These are phyloP conservation scores for Xanthorhoe designata DNA, from an alignment of 2,888 invertebrate species.

Conservation along the genomic window DNA sequence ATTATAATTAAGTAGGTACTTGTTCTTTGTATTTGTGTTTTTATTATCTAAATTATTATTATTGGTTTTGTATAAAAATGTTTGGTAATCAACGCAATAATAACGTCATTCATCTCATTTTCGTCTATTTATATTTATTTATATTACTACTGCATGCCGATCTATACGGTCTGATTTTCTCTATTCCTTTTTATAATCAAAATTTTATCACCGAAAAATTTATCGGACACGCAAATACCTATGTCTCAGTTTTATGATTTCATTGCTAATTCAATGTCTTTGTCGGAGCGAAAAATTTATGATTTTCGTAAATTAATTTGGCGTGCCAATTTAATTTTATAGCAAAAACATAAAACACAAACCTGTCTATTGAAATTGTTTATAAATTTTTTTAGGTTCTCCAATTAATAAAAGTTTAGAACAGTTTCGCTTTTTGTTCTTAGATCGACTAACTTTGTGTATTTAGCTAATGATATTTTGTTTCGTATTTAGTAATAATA, in stretches of 20 bases:
- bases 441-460: neutral
- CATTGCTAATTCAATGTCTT: constrained; percentile 37
- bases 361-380: neutral
- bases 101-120: too few species aligned
- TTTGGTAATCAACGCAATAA: too few species aligned
- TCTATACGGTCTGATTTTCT: neutral
- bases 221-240: constrained; percentile 50
- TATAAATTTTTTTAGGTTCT: neutral
- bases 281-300: constrained; percentile 39
- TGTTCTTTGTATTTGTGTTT: too few species aligned
- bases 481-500: neutral
- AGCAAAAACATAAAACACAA: constrained; percentile 43
- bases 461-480: neutral
- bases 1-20: too few species aligned
- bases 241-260: constrained; percentile 41
- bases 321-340: constrained; percentile 27
- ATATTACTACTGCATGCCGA: neutral
- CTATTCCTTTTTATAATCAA: constrained; percentile 30
- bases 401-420: neutral
- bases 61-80: too few species aligned
- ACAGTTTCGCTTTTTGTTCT: neutral
- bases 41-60: too few species aligned
- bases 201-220: constrained; percentile 49
- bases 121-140: too few species aligned
- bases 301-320: constrained; percentile 35